Evolutionary conservation across 2,888 invertebrate species (phyloP), one percentile per base, ranked within the genome.

Genomic region (Dromius quadrimaculatus): DNA sequence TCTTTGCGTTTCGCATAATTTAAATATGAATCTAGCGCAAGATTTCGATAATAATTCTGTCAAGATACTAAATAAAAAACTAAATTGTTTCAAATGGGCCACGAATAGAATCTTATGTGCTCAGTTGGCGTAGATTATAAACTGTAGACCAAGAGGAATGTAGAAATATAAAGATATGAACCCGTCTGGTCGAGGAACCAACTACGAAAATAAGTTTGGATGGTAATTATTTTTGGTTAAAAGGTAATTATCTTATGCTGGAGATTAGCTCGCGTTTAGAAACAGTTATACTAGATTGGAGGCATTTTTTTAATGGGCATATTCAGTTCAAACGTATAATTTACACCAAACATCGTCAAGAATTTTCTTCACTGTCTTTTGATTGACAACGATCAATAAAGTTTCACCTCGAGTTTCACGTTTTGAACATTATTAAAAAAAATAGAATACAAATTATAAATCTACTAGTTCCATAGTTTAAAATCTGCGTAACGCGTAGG

Each of bases 41-140:
- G 13, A 50, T 50, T 50, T 23, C 8, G 23, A 28, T 50, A 50
- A 50, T 50, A 50, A 50, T 50, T 50, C 50, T 50, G 50, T 50
- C 50, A 50, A 11, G 50, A 50, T 28, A 28, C 15, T 6, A 50
- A 50, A 50, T 50, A 50, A 50, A 50, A 50, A 50, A 50, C 23
- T 50, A 50, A 50, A 50, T 50, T 50, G 50, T 50, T 50, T 50
- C 28, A 50, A 50, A 50, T 28, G 50, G 15, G 50, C 50, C 8
- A 13, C 23, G 50, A 50, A 50, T 28, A 50, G 50, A 50, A 28
- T 41, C 23, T 28, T n/a, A n/a, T n/a, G n/a, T n/a, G n/a, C 23
- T 22, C 23, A 6, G 50, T 13, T 50, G 47, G 47, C 47, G 47
- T 47, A 2, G 28, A n/a, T n/a, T n/a, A n/a, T 28, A 8, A 3